A percentile compares a stretch with the other conserved stretches of the same genome.
Evolutionary conservation across 37 sponge, comb jelly and placozoan species (phyloP).

Genomic region (Halisarca cf. caerulea): DNA sequence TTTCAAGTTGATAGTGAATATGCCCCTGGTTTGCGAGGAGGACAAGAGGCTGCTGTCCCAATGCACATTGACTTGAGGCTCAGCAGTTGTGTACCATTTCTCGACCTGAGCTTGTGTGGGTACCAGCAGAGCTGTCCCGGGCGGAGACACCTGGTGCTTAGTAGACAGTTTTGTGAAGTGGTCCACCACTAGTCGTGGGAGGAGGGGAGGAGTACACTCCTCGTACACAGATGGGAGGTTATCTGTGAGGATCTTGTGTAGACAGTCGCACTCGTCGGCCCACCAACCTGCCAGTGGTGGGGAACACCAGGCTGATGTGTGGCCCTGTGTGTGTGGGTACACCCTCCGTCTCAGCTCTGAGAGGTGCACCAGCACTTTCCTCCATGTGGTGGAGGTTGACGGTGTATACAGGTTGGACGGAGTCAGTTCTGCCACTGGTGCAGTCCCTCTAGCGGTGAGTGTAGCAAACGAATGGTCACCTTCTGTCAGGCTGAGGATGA

Average conservation of each 20-base stretch:
- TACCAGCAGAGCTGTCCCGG: background rate
- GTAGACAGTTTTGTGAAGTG: conserved; percentile 4
- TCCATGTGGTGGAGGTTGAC: background rate
- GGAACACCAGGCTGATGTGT: background rate
- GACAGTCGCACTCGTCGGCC: background rate
- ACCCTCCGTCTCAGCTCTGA: background rate
- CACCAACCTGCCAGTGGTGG: background rate
- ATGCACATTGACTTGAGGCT: background rate
- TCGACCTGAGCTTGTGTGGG: conserved; percentile 14
- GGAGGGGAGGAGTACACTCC: background rate
- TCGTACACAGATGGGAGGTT: background rate
- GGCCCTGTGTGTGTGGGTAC: background rate
- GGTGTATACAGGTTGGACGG: background rate
- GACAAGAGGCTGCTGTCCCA: background rate
- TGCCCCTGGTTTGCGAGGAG: background rate
- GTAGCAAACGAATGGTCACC: background rate
- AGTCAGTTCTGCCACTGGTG: background rate
- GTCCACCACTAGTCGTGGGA: conserved; percentile 7
- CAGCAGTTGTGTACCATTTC: background rate
- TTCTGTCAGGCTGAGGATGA: background rate
- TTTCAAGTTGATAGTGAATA: background rate
- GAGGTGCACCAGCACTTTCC: background rate
- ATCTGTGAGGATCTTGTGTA: background rate
- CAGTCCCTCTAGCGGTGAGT: background rate
- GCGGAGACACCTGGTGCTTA: background rate